Evolutionary conservation across 2,797 vertebrate genomes (phyloP).

Genomic region (Mormyrus hasselquistii): DNA sequence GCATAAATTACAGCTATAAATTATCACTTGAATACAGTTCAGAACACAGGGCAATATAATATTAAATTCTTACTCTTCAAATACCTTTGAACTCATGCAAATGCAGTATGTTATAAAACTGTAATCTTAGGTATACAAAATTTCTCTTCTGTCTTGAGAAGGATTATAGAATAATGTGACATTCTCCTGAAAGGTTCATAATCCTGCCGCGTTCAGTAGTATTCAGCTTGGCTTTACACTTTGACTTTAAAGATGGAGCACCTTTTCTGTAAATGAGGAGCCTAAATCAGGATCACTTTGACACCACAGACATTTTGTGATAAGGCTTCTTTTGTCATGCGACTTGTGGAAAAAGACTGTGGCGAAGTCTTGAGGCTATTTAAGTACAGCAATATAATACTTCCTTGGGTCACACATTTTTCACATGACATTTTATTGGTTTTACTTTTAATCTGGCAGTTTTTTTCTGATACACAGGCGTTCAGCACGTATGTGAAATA

Average conservation of each 20-base stretch:
- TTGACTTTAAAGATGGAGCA: not conserved
- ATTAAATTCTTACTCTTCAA: not conserved
- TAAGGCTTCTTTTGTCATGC: not conserved
- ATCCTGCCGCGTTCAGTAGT: not conserved
- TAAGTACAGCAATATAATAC: not conserved
- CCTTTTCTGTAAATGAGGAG: not conserved
- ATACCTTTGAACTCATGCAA: too few relatives aligned
- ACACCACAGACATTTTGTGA: not conserved
- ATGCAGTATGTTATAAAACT: not conserved
- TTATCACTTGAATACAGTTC: not conserved
- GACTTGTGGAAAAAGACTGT: not conserved
- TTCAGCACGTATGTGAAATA: not conserved
- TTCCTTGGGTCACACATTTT: not conserved
- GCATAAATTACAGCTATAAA: conserved; percentile 1
- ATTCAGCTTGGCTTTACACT: not conserved
- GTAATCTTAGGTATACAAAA: not conserved
- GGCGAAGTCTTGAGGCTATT: not conserved
- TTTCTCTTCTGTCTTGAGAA: not conserved
- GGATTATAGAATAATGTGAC: not conserved
- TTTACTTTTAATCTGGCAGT: not conserved
- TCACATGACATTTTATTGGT: not conserved
- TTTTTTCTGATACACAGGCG: not conserved
- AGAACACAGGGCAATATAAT: not conserved
- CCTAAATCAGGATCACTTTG: not conserved
- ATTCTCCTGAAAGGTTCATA: not conserved